phyloP scores from a whole-genome alignment of 2,113 vertebrate genomes.

The Melospiza melodia region DNA sequence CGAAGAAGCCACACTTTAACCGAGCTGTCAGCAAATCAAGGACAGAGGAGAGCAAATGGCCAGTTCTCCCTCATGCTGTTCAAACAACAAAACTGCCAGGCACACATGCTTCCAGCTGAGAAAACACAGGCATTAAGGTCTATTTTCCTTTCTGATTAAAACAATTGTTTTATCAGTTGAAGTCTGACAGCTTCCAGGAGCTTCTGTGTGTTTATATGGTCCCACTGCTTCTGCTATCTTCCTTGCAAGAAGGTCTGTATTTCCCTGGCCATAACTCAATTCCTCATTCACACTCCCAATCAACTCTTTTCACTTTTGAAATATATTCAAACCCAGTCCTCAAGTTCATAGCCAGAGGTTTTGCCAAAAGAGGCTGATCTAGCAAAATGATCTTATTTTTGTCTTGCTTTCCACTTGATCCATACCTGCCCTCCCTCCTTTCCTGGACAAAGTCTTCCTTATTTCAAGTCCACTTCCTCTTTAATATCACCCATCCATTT shows the following conservation, averaged over 20 bases:
- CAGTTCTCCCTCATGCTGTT: background rate
- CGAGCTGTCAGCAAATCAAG: background rate
- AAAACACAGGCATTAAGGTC: conserved; percentile 19
- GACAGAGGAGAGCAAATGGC: background rate
- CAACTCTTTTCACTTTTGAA: background rate
- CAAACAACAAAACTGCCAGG: background rate
- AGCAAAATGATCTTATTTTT: background rate
- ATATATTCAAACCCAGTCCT: background rate
- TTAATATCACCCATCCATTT: background rate
- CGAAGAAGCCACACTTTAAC: background rate
- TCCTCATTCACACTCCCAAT: background rate
- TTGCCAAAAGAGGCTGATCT: background rate
- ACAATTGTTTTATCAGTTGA: background rate
- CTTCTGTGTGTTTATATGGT: background rate
- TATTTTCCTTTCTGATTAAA: conserved; percentile 46
- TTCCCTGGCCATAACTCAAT: background rate
- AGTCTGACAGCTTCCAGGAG: background rate
- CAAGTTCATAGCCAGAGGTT: background rate
- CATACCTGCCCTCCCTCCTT: background rate
- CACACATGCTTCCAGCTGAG: background rate
- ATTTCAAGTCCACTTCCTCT: background rate
- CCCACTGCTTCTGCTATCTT: background rate
- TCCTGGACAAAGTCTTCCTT: background rate
- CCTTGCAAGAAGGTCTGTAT: background rate
- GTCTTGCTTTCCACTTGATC: background rate